These are phyloP conservation scores for Passerina amoena DNA, from an alignment of 2,113 vertebrate genomes.

Conservation along the genomic window DNA sequence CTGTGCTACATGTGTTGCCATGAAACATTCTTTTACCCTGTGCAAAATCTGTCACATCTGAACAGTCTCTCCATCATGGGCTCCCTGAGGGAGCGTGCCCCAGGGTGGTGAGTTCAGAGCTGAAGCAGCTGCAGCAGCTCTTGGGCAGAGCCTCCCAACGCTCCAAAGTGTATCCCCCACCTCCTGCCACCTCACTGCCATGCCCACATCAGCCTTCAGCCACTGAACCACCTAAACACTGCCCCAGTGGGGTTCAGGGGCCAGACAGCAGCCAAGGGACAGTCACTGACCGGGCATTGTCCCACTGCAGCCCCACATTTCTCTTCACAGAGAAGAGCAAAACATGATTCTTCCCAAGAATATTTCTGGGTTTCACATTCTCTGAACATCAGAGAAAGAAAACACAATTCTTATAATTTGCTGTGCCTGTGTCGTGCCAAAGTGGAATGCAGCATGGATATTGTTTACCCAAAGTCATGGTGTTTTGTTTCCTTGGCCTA, in stretches of 20 bases:
- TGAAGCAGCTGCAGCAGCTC: rapidly evolving
- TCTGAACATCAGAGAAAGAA: too few relatives aligned
- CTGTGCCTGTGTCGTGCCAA: too few relatives aligned
- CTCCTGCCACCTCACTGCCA: background rate
- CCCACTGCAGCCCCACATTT: too few relatives aligned
- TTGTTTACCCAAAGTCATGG: too few relatives aligned
- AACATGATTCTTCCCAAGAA: too few relatives aligned
- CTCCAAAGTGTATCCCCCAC: background rate
- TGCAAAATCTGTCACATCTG: background rate
- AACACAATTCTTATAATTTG: too few relatives aligned
- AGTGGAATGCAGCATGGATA: too few relatives aligned
- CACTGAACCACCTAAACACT: background rate
- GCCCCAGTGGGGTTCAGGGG: rapidly evolving
- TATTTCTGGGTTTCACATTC: too few relatives aligned
- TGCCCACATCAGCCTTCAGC: background rate
- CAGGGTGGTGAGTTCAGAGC: rapidly evolving
- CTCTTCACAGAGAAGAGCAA: too few relatives aligned
- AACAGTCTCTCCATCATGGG: background rate
- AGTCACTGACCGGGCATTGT: too few relatives aligned
- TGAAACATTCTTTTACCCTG: background rate
- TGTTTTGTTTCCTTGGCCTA: too few relatives aligned
- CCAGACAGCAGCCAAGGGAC: rapidly evolving
- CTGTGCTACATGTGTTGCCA: background rate
- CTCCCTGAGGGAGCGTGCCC: rapidly evolving
- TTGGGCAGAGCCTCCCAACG: background rate